Evolutionary conservation across 2,888 invertebrate genomes (phyloP).

Genomic region (Mayetiola destructor): DNA sequence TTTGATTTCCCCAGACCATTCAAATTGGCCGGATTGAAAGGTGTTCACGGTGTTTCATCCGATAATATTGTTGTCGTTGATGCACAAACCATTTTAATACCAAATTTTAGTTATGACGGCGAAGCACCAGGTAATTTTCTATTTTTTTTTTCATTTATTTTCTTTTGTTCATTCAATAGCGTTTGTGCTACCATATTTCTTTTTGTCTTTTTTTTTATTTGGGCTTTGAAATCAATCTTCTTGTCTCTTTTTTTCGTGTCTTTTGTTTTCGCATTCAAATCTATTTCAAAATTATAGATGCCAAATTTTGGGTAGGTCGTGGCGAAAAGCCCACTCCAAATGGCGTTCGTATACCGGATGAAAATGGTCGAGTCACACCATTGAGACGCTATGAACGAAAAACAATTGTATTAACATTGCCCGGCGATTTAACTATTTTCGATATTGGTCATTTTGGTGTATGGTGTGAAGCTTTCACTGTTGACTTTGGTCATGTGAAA

Average conservation of each 20-base stretch:
- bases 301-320: slow-evolving; percentile 85
- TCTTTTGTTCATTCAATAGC: too few relatives aligned
- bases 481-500: slow-evolving; percentile 77
- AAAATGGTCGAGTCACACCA: slow-evolving; percentile 73
- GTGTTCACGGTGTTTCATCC: slow-evolving; percentile 72
- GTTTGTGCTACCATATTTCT: too few relatives aligned
- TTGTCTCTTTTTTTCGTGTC: neutral
- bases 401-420: slow-evolving; percentile 77
- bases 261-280: neutral
- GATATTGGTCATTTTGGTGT: slow-evolving; percentile 87
- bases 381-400: slow-evolving; percentile 69
- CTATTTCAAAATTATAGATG: slow-evolving; percentile 46
- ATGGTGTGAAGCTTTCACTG: slow-evolving; percentile 87
- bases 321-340: slow-evolving; percentile 68
- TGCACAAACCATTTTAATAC: slow-evolving; percentile 80
- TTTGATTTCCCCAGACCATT: slow-evolving; percentile 74
- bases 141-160: neutral
- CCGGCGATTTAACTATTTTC: slow-evolving; percentile 76
- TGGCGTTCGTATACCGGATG: slow-evolving; percentile 76
- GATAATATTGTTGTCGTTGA: slow-evolving; percentile 82
- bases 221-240: neutral
- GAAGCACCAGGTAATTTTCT: slow-evolving; percentile 65
- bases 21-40: slow-evolving; percentile 57
- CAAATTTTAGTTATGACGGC: slow-evolving; percentile 83
- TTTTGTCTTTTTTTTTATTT: neutral